Evolutionary conservation across 2,888 invertebrate genomes (phyloP).

Genomic region (Ophion obscuratus): DNA sequence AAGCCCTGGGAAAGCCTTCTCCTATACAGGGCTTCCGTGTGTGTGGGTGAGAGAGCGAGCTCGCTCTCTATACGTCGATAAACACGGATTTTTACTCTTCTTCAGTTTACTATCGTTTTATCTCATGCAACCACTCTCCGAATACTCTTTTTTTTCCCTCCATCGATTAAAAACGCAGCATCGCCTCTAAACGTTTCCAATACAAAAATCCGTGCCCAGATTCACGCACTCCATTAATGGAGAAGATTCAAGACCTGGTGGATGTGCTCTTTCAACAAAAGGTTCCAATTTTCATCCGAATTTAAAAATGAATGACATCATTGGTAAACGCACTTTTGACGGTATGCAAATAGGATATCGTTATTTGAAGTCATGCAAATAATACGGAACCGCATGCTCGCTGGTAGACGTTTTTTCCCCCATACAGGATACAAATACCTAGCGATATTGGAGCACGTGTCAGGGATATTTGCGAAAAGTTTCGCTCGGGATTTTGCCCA

Average conservation of each 20-base stretch:
- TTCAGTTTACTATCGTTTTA: constrained; percentile 50
- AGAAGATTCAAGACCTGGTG: not conserved
- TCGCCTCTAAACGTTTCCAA: not conserved
- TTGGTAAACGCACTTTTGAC: not conserved
- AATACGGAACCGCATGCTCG: not conserved
- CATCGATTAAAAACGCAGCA: not conserved
- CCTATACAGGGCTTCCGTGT: not conserved
- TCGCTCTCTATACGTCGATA: constrained; percentile 32
- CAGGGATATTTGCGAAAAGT: constrained; percentile 8
- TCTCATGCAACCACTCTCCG: constrained; percentile 5
- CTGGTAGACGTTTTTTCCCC: not conserved
- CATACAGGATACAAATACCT: not conserved
- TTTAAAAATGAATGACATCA: not conserved
- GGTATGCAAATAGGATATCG: not conserved
- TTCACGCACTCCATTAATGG: not conserved
- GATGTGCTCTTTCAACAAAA: not conserved
- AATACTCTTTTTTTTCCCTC: not conserved
- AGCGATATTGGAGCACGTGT: not conserved
- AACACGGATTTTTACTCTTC: constrained; percentile 49
- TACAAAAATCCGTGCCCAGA: not conserved
- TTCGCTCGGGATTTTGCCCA: constrained; percentile 19
- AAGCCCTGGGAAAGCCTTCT: constrained; percentile 38
- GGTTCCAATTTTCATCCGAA: not conserved
- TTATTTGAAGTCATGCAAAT: not conserved
- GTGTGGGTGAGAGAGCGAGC: constrained; percentile 25